Percentiles rank a stretch among this genome's conserved stretches.
Evolutionary conservation across 2,888 invertebrate species (phyloP).

Genomic region (Amitus sp.): DNA sequence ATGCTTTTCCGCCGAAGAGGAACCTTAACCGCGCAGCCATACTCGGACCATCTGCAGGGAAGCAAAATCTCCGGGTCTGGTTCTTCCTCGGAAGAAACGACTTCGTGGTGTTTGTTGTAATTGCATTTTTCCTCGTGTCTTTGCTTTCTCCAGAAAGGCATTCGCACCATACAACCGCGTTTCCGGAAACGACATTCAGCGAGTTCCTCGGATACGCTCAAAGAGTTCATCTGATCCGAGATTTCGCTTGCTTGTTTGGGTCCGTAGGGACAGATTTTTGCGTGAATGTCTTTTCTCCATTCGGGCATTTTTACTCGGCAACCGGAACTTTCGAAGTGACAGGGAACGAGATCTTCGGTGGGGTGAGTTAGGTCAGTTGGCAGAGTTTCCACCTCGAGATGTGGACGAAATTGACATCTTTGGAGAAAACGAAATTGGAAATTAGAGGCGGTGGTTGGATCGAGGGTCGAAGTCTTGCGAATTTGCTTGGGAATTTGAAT

Average conservation of each 20-base stretch:
- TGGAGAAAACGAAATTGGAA: conserved; percentile 21
- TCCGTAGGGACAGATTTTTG: conserved; percentile 51
- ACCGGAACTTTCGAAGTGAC: conserved; percentile 46
- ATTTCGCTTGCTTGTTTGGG: conserved; percentile 19
- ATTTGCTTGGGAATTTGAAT: too few relatives aligned
- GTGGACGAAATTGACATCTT: conserved; percentile 56
- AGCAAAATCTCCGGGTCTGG: conserved; percentile 41
- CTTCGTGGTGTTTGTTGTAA: conserved; percentile 18
- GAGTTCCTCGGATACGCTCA: conserved; percentile 38
- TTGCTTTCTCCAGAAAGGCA: conserved; percentile 48
- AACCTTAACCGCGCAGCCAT: conserved; percentile 52
- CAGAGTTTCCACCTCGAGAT: conserved; percentile 48
- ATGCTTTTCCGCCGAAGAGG: conserved; percentile 39
- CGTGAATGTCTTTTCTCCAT: conserved; percentile 52
- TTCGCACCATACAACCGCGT: conserved; percentile 54
- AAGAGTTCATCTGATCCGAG: conserved; percentile 13
- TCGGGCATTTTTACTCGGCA: conserved; percentile 49
- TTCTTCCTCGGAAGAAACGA: conserved; percentile 3
- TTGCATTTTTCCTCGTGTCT: conserved; percentile 53
- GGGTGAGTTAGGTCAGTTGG: conserved; percentile 48
- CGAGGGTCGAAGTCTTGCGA: background rate
- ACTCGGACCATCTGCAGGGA: conserved; percentile 48
- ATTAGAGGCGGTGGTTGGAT: conserved; percentile 11
- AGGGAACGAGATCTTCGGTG: conserved; percentile 44
- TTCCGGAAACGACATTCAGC: conserved; percentile 47